Evolutionary conservation across 1,140 invertebrate genomes (phyloP).

Genomic region (Drosophila burlai): DNA sequence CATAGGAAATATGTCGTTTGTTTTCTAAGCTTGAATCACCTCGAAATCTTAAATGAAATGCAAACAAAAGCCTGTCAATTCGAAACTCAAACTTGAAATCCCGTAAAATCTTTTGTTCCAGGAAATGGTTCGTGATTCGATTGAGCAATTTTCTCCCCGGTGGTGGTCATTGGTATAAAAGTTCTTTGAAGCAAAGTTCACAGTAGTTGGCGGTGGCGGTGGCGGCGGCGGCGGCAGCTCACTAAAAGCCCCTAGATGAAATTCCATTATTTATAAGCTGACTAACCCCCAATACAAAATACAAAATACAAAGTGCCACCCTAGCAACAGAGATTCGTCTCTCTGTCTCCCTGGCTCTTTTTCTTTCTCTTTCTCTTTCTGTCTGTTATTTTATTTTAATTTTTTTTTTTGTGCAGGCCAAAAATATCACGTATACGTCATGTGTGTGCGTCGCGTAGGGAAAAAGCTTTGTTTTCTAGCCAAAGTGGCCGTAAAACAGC

Average conservation of each 20-base stretch:
- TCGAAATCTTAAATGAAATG: not conserved
- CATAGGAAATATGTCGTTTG: not conserved
- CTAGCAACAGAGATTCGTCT: slow-evolving; percentile 45
- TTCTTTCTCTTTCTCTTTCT: not conserved
- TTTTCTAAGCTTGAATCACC: not conserved
- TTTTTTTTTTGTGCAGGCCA: slow-evolving; percentile 9
- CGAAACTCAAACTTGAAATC: not conserved
- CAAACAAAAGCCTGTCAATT: not conserved
- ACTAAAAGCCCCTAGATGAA: slow-evolving; percentile 20
- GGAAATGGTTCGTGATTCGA: slow-evolving; percentile 21
- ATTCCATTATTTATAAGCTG: slow-evolving; percentile 53
- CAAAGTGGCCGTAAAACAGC: slow-evolving; percentile 40
- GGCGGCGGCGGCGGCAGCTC: not conserved
- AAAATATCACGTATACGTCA: slow-evolving; percentile 55
- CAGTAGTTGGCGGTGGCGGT: not conserved
- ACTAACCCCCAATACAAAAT: slow-evolving; percentile 29
- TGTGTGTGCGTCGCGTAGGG: slow-evolving; percentile 41
- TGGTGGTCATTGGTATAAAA: slow-evolving; percentile 5
- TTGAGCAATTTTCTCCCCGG: slow-evolving; percentile 28
- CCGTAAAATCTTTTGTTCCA: slow-evolving; percentile 6
- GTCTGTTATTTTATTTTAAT: not conserved
- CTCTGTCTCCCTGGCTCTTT: not conserved
- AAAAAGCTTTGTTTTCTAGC: slow-evolving; percentile 35
- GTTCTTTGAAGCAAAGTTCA: slow-evolving; percentile 28
- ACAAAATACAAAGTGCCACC: slow-evolving; percentile 23